Base-by-base conservation (phyloP, 2,888 invertebrate species). In the Gymnoscelis rufifasciata region DNA sequence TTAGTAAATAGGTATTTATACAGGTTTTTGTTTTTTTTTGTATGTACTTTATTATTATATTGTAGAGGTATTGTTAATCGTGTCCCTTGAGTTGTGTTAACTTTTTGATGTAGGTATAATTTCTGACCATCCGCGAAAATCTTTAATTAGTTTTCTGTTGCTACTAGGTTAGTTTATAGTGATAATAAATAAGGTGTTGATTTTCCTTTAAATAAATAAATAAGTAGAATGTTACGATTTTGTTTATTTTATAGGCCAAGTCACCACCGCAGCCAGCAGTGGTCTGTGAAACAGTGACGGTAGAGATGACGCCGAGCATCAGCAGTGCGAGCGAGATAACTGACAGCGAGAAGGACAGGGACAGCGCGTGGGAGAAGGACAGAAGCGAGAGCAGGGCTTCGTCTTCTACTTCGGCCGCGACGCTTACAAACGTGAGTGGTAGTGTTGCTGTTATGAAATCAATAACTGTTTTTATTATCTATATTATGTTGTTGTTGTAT, bases 341-440 rank as follows among this genome's bases (percentile, higher is more conserved):
- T 1, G 81, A 80, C 59, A 84, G 80, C 40, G 88, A 88, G 57
- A 86, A 84, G 51, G 88, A 89, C 58, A 78, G 73, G 39, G 80
- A 88, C 57, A 87, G 87, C 57, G 56, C 70, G 63, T 83, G 83
- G 79, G 84, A 86, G 24, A 82, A 81, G 57, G 82, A 84, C 33
- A 71, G 89, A 52, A 79, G 88, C 54, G 75, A 68, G 15, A 86
- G 84, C 57, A 67, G 84, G 52, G 82, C 81, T 1, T 84, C 84
- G 7, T 84, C 89, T 30, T 89, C 90, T 46, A 89, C 84, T 50
- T 90, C 89, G 38, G 90, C 89, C 48, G 88, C 89, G 33, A 91
- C 91, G 15, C 76, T 92, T 52, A 92, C 92, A 46, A 91, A 92
- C 79, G 92, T 92, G 79, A 89, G 90, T 88, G 58, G 56, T 57